Conservation (phyloP, 2,888 invertebrate species). For the Eupsilia transversa region DNA sequence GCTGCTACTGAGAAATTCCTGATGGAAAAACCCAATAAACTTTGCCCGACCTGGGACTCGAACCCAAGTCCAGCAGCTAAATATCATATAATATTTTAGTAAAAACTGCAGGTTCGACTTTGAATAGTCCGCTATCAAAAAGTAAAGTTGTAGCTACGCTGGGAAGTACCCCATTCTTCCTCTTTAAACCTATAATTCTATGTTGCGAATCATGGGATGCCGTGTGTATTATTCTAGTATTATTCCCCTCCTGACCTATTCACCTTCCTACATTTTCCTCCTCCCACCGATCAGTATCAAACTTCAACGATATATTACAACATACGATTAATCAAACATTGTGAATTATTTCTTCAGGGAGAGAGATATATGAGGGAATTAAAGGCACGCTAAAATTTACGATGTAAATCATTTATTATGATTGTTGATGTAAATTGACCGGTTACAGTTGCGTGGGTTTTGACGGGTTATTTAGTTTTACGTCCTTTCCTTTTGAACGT, state of each 20-base stretch:
- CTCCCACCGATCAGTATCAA: slow-evolving; percentile 17
- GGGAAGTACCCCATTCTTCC: not conserved
- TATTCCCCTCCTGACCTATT: slow-evolving; percentile 12
- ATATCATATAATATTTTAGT: not conserved
- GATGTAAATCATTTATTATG: slow-evolving; percentile 59
- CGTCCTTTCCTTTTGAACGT: slow-evolving; percentile 30
- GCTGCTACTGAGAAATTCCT: no score
- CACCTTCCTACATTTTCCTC: not conserved
- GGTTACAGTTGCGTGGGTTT: slow-evolving; percentile 41
- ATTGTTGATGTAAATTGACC: slow-evolving; percentile 56
- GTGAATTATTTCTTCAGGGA: slow-evolving; percentile 46
- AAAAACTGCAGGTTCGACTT: not conserved
- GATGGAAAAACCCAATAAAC: no score
- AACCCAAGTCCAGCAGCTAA: no score
- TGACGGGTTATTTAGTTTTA: slow-evolving; percentile 42
- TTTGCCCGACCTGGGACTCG: no score
- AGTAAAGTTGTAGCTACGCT: not conserved
- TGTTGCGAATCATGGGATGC: not conserved
- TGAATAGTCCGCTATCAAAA: not conserved
- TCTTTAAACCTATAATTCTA: not conserved
- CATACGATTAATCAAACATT: slow-evolving; percentile 51
- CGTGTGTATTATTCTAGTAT: not conserved
- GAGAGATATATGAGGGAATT: slow-evolving; percentile 48
- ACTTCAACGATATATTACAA: slow-evolving; percentile 39
- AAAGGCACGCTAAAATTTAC: slow-evolving; percentile 43